These are phyloP conservation scores for Intellagama lesueurii DNA, from an alignment of 2,797 vertebrate genomes.

Conservation along the genomic window DNA sequence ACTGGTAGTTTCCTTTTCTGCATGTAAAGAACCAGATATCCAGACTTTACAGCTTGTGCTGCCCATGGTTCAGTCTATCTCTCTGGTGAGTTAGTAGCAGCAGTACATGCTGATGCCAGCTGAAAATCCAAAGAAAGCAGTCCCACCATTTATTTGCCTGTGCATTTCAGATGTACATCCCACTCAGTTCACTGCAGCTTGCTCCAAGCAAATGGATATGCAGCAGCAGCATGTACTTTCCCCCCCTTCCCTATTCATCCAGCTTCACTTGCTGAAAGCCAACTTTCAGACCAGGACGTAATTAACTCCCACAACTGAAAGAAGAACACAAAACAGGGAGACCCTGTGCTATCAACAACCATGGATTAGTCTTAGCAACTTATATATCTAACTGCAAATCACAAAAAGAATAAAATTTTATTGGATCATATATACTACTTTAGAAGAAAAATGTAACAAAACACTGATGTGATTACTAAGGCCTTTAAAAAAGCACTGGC, in stretches of 20 bases:
- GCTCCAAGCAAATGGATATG: not conserved
- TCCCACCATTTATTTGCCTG: not conserved
- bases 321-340: not conserved
- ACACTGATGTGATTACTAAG: not conserved
- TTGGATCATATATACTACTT: not conserved
- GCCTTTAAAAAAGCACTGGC: not conserved
- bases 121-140: not conserved
- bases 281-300: not conserved
- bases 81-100: not conserved
- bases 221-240: not conserved
- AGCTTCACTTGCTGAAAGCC: not conserved
- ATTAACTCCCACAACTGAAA: not conserved
- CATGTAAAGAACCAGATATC: not conserved
- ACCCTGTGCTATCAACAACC: not conserved
- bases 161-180: not conserved
- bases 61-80: not conserved
- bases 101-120: not conserved
- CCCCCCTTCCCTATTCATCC: not conserved
- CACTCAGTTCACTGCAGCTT: not conserved
- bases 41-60: not conserved
- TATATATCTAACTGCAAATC: conserved; percentile 12
- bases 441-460: not conserved
- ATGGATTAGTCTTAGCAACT: not conserved
- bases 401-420: not conserved
- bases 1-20: not conserved